Conservation (phyloP, 1,140 invertebrate genomes). For the Pseudobourletiella spinata region DNA sequence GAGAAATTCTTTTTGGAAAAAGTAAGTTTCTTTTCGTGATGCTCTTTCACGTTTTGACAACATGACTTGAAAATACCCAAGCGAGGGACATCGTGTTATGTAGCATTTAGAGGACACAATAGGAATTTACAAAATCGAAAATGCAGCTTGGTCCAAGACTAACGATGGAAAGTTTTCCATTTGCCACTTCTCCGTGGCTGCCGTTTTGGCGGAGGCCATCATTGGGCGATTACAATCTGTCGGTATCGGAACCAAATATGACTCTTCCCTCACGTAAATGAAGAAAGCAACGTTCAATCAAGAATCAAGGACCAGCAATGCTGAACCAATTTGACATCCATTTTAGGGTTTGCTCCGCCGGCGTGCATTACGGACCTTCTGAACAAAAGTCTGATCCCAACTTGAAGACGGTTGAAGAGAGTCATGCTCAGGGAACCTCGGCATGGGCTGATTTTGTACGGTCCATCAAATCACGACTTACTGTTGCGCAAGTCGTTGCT, state of each 20-base stretch:
- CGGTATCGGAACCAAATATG: constrained; percentile 28
- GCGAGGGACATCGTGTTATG: no score
- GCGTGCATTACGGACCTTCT: constrained; percentile 6
- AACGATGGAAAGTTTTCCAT: constrained; percentile 16
- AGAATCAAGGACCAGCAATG: no score
- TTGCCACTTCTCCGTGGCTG: constrained; percentile 19
- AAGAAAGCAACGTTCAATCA: no score
- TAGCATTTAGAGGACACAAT: constrained; percentile 20
- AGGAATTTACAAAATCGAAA: constrained; percentile 3
- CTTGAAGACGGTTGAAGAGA: neutral
- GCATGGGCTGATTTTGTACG: constrained; percentile 57
- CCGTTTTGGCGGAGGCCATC: constrained; percentile 12
- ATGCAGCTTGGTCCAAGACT: constrained; percentile 4
- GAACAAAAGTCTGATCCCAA: neutral
- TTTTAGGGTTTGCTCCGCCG: constrained; percentile 15
- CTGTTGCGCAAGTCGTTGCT: constrained; percentile 75
- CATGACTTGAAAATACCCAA: no score
- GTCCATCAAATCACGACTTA: constrained; percentile 65
- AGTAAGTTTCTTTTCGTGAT: no score
- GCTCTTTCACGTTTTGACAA: no score
- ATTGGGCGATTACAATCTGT: constrained; percentile 22
- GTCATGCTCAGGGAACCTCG: neutral
- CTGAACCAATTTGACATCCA: no score
- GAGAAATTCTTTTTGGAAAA: constrained; percentile 9
- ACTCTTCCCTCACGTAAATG: constrained; percentile 23